Percentiles rank a stretch among this genome's conserved stretches.
Evolutionary conservation across 2,888 invertebrate genomes (phyloP).

Genomic region (Spatulosminthurus flaviceps): DNA sequence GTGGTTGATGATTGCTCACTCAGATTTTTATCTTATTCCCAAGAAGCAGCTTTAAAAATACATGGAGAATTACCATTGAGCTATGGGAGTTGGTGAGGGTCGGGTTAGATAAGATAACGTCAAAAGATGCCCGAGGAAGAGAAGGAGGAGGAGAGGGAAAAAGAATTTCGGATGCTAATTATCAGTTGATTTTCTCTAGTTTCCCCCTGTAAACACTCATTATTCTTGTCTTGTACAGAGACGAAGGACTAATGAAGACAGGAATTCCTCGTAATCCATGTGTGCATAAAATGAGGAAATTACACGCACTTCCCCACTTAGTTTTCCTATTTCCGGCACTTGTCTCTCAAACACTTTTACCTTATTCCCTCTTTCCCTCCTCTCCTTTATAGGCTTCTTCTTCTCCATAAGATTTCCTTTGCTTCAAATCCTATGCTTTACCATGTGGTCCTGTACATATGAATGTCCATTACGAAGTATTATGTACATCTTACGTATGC

Average conservation of each 20-base stretch:
- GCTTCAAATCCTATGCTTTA: neutral
- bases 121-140: too few relatives aligned
- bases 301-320: constrained; percentile 29
- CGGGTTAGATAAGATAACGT: too few relatives aligned
- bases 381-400: too few relatives aligned
- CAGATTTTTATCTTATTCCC: too few relatives aligned
- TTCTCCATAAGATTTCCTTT: too few relatives aligned
- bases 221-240: constrained; percentile 31
- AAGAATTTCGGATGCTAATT: constrained; percentile 31
- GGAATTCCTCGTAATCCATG: constrained; percentile 20
- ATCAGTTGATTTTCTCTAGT: constrained; percentile 23
- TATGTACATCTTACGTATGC: neutral
- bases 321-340: constrained; percentile 19
- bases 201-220: constrained; percentile 29
- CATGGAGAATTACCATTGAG: too few relatives aligned
- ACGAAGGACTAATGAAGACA: constrained; percentile 18
- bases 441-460: too few relatives aligned
- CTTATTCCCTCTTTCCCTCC: neutral
- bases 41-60: too few relatives aligned
- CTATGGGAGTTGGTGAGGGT: too few relatives aligned
- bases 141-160: neutral
- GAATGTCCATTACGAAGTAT: too few relatives aligned
- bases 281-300: constrained; percentile 28
- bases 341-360: neutral
- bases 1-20: too few relatives aligned